phyloP scores from a whole-genome alignment of 92 coral and sea anemone species.

The Desmophyllum pertusum region DNA sequence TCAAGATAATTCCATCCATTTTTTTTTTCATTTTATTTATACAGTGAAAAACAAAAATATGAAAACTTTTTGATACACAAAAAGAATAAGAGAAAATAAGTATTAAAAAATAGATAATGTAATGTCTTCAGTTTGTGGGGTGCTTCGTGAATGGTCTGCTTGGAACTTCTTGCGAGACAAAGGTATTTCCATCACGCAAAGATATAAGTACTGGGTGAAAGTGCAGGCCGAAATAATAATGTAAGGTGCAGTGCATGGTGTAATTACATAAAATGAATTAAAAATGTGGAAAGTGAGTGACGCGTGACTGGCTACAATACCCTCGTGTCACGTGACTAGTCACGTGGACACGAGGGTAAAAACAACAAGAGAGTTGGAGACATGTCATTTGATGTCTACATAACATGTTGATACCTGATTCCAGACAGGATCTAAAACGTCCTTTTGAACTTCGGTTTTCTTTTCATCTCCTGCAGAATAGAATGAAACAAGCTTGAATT shows the following conservation, averaged over 20 bases:
- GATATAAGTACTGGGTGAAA: too few relatives aligned
- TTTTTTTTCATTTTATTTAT: not conserved
- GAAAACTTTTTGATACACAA: too few relatives aligned
- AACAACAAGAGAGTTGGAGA: not conserved
- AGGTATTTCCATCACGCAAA: too few relatives aligned
- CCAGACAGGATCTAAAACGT: constrained; percentile 85
- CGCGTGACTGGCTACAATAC: too few relatives aligned
- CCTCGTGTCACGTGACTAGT: too few relatives aligned
- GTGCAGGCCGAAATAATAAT: too few relatives aligned
- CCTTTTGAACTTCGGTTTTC: constrained; percentile 71
- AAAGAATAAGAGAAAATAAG: not conserved
- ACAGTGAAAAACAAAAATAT: too few relatives aligned
- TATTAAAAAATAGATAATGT: not conserved
- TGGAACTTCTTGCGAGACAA: too few relatives aligned
- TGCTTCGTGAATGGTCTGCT: not conserved
- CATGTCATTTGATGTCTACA: not conserved
- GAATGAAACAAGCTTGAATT: not conserved
- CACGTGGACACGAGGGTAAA: not conserved
- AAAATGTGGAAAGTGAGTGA: too few relatives aligned
- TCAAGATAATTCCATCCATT: not conserved
- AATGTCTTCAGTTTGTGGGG: not conserved
- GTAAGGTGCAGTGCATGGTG: too few relatives aligned
- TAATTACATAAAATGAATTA: too few relatives aligned
- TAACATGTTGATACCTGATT: constrained; percentile 32
- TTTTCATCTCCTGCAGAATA: constrained; percentile 66